Percentiles rank a stretch among this genome's conserved stretches.
These are phyloP conservation scores for Esox niger DNA, from an alignment of 2,113 vertebrate genomes.

Conservation along the genomic window DNA sequence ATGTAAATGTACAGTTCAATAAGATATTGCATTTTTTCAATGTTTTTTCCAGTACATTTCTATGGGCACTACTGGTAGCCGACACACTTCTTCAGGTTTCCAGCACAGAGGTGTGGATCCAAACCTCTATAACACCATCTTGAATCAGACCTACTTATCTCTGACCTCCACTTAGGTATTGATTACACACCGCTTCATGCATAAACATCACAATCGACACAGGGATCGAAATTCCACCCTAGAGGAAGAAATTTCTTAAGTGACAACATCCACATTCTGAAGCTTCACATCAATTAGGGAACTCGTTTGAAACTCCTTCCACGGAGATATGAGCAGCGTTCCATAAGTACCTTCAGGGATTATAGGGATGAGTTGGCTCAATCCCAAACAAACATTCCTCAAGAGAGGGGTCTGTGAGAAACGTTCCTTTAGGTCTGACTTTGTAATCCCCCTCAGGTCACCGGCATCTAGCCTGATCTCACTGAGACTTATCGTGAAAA, in stretches of 20 bases:
- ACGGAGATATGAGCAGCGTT: conserved; percentile 50
- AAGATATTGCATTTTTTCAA: too few species aligned
- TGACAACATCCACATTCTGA: conserved; percentile 54
- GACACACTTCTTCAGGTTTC: too few species aligned
- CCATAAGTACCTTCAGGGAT: conserved; percentile 50
- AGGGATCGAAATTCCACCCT: conserved; percentile 27
- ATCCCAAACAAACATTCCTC: conserved; percentile 59
- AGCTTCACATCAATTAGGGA: conserved; percentile 42
- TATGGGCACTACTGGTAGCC: too few species aligned
- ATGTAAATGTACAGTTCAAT: too few species aligned
- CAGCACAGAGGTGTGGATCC: too few species aligned
- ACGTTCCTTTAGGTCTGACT: conserved; percentile 18
- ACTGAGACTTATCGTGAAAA: too few species aligned
- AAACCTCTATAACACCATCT: background rate
- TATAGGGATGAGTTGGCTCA: conserved; percentile 25
- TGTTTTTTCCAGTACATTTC: too few species aligned
- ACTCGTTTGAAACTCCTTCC: conserved; percentile 47
- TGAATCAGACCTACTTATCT: background rate
- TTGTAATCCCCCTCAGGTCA: background rate
- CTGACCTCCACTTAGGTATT: background rate
- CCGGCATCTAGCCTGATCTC: background rate
- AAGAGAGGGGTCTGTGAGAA: conserved; percentile 31
- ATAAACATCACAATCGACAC: conserved; percentile 3
- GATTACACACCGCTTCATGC: background rate
- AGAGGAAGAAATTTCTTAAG: background rate